phyloP scores from a whole-genome alignment of 2,888 invertebrate species.

The Nomada fucata region DNA sequence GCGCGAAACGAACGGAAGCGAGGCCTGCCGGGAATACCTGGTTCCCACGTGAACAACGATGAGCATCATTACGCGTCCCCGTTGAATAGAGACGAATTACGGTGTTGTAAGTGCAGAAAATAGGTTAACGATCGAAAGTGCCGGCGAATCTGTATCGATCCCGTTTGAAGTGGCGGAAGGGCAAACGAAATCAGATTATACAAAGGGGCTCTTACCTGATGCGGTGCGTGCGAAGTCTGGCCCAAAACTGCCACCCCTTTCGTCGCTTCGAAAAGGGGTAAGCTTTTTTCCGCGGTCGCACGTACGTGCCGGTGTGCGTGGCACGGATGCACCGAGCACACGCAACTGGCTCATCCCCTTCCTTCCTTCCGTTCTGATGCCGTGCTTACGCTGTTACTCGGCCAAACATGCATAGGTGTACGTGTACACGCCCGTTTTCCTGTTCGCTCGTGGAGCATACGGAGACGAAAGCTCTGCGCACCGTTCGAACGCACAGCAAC shows the following conservation, averaged over 20 bases:
- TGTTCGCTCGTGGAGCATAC: slow-evolving; percentile 27
- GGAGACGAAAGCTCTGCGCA: neutral
- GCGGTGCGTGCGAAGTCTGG: slow-evolving; percentile 81
- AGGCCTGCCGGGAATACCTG: neutral
- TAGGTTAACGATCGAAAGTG: slow-evolving; percentile 71
- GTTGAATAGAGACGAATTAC: slow-evolving; percentile 57
- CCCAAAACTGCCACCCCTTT: slow-evolving; percentile 81
- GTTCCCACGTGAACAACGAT: slow-evolving; percentile 10
- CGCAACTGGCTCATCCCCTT: slow-evolving; percentile 52
- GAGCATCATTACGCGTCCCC: slow-evolving; percentile 41
- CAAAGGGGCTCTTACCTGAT: slow-evolving; percentile 77
- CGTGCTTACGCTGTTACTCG: slow-evolving; percentile 11
- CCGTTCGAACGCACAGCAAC: slow-evolving; percentile 29
- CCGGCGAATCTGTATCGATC: slow-evolving; percentile 71
- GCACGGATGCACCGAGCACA: slow-evolving; percentile 62
- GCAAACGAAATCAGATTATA: slow-evolving; percentile 77
- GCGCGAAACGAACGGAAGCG: neutral
- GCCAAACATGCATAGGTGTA: slow-evolving; percentile 8
- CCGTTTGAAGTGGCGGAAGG: slow-evolving; percentile 66
- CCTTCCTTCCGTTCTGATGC: slow-evolving; percentile 18
- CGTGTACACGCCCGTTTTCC: slow-evolving; percentile 3
- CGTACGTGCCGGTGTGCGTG: slow-evolving; percentile 34
- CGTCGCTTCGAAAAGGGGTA: slow-evolving; percentile 72
- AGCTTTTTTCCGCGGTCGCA: slow-evolving; percentile 62
- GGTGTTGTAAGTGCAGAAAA: slow-evolving; percentile 55